Base-by-base conservation (phyloP, 2,113 vertebrate genomes). In the Rhynchomys soricoides region DNA sequence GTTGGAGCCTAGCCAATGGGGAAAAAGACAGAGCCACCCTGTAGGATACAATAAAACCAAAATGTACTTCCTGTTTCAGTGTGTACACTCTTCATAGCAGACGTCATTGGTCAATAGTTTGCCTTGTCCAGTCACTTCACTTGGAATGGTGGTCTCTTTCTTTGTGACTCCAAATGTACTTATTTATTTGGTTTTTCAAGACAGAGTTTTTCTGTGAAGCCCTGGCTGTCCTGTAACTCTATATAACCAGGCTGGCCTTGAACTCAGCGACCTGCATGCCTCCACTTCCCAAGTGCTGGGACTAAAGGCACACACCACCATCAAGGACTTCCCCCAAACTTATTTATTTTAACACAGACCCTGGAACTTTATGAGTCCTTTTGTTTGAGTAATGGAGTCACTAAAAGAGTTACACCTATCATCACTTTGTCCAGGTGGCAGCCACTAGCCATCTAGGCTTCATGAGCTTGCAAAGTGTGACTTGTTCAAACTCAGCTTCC, bases 381-480 rank as follows among this genome's bases (percentile, higher is more conserved):
- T 5, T 21, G n/a, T 64, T 57, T 29, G 66, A 93, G 43, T 48
- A 96, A 43, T 21, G 19, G 83, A 40, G 43, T 73, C 59, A 19
- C 43, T 37, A 40, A 77, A 74, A 62, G 52, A n/a, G 3, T 64
- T 37, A 24, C 0, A 0, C 62, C 48, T 48, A 70, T 12, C 45
- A n/a, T 26, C 40, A 12, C 2, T 1, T 9, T 34, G 34, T 66
- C 45, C 1, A 1, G 8, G 3, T 55, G 3, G 13, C 17, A 55
- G 26, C 17, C 31, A 13, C 43, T 73, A 37, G 31, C 74, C 86
- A 59, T 15, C 0, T 3, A 26, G 62, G 45, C 48, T 29, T 74
- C 26, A 48, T 13, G 70, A 73, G 34, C 9, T 1, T 15, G 43
- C 15, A 45, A 45, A 59, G 45, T n/a, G 57, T 24, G 62, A n/a